Evolutionary conservation across 1,140 invertebrate genomes (phyloP).

Genomic region (Cyclargus thomasi): DNA sequence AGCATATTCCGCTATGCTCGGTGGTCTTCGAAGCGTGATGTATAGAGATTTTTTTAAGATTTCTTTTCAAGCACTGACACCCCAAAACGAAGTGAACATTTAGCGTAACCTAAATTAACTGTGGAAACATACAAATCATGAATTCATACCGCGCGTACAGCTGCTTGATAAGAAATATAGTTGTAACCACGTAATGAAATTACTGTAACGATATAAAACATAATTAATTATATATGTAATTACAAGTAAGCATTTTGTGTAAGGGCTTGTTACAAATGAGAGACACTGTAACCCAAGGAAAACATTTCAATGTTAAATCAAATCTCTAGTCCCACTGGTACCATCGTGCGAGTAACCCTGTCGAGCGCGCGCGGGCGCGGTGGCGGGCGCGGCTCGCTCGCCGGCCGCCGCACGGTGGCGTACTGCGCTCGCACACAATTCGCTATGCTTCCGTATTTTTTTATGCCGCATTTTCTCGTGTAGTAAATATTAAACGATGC

Average conservation of each 20-base stretch:
- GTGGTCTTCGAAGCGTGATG: constrained; percentile 63
- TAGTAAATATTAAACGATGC: constrained; percentile 71
- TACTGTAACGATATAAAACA: constrained; percentile 73
- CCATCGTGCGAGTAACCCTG: constrained; percentile 64
- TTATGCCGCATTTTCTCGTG: constrained; percentile 64
- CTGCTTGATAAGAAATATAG: constrained; percentile 65
- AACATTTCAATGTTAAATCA: constrained; percentile 66
- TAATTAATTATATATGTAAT: constrained; percentile 69
- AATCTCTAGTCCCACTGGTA: constrained; percentile 74
- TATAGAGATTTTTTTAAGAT: constrained; percentile 73
- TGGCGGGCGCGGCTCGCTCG: constrained; percentile 23
- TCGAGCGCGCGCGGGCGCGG: constrained; percentile 25
- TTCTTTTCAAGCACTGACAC: constrained; percentile 65
- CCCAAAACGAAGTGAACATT: constrained; percentile 30
- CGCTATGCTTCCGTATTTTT: constrained; percentile 66
- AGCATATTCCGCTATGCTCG: constrained; percentile 52
- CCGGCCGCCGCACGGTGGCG: neutral
- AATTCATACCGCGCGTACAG: constrained; percentile 36
- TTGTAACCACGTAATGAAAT: constrained; percentile 73
- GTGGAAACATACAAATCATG: constrained; percentile 25
- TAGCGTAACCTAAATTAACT: constrained; percentile 28
- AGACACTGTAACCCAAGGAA: constrained; percentile 69
- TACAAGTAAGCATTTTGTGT: constrained; percentile 72
- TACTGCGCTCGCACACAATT: constrained; percentile 39
- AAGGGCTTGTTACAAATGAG: constrained; percentile 72